Percentiles rank a stretch among this genome's conserved stretches.
These are phyloP conservation scores for Drosophila lowei DNA, from an alignment of 1,140 invertebrate species.

Conservation along the genomic window DNA sequence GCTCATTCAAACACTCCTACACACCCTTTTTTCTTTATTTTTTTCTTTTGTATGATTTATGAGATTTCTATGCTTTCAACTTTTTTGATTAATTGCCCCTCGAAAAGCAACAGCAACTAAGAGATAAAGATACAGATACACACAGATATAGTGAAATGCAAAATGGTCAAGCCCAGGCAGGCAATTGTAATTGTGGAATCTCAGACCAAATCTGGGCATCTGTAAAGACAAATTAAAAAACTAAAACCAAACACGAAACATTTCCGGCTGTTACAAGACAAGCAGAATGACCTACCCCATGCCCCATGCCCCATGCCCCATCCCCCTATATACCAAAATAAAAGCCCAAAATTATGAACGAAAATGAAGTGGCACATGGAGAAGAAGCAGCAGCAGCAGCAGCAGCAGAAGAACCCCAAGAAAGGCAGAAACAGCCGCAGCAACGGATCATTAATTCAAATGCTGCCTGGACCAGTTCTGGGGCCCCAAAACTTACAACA, in stretches of 20 bases:
- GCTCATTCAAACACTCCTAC: conserved; percentile 1
- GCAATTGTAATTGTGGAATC: conserved; percentile 39
- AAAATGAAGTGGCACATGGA: conserved; percentile 32
- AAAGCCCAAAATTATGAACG: not conserved
- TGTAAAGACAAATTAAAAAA: conserved; percentile 44
- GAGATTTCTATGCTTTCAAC: conserved; percentile 40
- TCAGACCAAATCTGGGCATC: conserved; percentile 36
- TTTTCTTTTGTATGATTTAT: conserved; percentile 45
- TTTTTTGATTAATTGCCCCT: conserved; percentile 68
- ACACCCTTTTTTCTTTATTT: conserved; percentile 20
- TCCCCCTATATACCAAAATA: not conserved
- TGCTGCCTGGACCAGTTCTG: conserved; percentile 77
- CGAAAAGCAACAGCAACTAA: conserved; percentile 13
- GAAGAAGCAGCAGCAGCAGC: conserved; percentile 13
- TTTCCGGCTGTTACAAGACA: conserved; percentile 69
- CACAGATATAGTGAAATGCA: conserved; percentile 33
- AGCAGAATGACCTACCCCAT: conserved; percentile 54
- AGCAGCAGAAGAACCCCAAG: conserved; percentile 25
- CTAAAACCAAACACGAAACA: conserved; percentile 57
- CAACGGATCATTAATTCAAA: conserved; percentile 79
- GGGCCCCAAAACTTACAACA: conserved; percentile 38
- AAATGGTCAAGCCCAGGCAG: conserved; percentile 28
- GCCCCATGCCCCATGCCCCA: conserved; percentile 15
- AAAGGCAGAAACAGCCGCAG: conserved; percentile 44
- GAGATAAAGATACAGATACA: not conserved